These are phyloP conservation scores for Tetramorium bicarinatum DNA, from an alignment of 2,888 invertebrate genomes.

Conservation along the genomic window DNA sequence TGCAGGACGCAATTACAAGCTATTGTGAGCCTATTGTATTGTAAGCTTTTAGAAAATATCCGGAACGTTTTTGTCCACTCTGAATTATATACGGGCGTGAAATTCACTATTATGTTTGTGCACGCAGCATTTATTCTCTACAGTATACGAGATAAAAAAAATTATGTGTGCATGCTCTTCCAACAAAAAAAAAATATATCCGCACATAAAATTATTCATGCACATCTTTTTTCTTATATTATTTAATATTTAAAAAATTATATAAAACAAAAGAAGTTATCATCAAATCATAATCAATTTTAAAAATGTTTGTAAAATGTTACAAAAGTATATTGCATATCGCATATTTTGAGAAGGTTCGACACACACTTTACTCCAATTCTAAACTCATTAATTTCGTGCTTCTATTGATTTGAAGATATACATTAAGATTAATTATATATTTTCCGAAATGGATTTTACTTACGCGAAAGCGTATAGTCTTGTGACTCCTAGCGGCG, in stretches of 20 bases:
- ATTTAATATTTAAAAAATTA: neutral
- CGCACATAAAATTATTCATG: neutral
- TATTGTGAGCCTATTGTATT: conserved; percentile 7
- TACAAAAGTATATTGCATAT: too few species aligned
- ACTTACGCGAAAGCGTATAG: too few species aligned
- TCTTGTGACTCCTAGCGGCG: too few species aligned
- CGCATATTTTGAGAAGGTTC: too few species aligned
- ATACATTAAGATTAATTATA: too few species aligned
- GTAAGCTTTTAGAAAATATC: conserved; percentile 33
- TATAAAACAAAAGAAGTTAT: neutral
- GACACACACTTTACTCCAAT: too few species aligned
- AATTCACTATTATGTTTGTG: conserved; percentile 18
- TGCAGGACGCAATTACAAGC: conserved; percentile 61
- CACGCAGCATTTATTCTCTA: neutral
- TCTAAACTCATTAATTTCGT: too few species aligned
- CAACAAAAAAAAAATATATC: neutral
- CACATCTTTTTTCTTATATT: neutral
- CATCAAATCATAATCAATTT: too few species aligned
- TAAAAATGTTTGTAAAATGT: too few species aligned
- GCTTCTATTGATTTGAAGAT: too few species aligned
- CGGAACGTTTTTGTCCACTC: conserved; percentile 37
- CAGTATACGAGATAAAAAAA: neutral
- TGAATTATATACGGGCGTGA: conserved; percentile 38
- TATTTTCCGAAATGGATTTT: too few species aligned
- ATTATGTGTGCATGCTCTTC: neutral